A percentile compares a stretch with the other conserved stretches of the same genome.
These are phyloP conservation scores for Leptinotarsa undecemlineata DNA, from an alignment of 1,140 invertebrate species.

Conservation along the genomic window DNA sequence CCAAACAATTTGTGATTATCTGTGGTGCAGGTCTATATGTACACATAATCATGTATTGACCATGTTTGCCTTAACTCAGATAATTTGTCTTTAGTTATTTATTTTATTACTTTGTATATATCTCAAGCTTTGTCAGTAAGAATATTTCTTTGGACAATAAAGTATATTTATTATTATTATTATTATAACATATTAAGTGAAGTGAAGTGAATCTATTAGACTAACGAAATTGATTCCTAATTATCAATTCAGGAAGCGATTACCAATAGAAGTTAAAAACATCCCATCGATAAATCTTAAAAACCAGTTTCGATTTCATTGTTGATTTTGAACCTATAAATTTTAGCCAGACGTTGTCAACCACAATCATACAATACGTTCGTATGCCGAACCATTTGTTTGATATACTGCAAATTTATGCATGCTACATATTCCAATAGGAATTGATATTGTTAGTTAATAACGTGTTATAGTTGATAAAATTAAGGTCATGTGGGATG, in stretches of 20 bases:
- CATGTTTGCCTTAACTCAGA: no score
- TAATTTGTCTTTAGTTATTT: no score
- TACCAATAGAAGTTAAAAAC: background rate
- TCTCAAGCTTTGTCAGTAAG: no score
- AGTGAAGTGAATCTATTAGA: no score
- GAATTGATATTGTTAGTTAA: conserved; percentile 10
- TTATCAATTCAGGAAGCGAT: background rate
- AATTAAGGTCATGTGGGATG: conserved; percentile 11
- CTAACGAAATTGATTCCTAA: no score
- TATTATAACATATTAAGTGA: no score
- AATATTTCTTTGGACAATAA: no score
- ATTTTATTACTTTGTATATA: no score
- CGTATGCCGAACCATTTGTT: background rate
- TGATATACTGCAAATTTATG: conserved; percentile 19
- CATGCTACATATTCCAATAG: conserved; percentile 10
- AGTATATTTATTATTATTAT: no score
- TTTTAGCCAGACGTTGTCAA: background rate
- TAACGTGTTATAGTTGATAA: conserved; percentile 2
- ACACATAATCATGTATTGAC: no score
- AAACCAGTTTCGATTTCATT: background rate
- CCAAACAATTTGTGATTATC: no score
- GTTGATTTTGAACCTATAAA: background rate
- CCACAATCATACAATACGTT: background rate
- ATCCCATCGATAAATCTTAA: background rate
- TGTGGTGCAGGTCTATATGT: no score